Base-by-base conservation (phyloP, 2,888 invertebrate species). In the Dasysyrphus tricinctus region DNA sequence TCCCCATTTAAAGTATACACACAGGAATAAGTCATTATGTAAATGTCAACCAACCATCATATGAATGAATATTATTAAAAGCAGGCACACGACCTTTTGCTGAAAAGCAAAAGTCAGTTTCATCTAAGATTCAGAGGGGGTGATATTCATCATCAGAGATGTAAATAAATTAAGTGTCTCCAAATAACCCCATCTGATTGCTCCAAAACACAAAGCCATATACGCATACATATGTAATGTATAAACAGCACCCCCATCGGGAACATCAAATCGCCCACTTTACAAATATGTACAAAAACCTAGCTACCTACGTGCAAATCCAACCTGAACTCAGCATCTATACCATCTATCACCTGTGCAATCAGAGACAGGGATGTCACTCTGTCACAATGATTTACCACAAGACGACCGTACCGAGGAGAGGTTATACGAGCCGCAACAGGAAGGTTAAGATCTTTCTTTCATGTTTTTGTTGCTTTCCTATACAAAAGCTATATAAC, bases 371-470 rank as follows among this genome's bases (percentile, higher is more conserved):
- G 83, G 57, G 76, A 80, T 75, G 84, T 77, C 84, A 84, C 57
- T 76, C 80, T 76, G 84, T 80, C 76, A 84, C 70, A 84, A 80
- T 84, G 84, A 84, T 84, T 80, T 84, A 84, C 80, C 84, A 84
- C 75, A 69, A 14, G 70, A 42, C 39, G 14, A 39, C 37, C 54
- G 9, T 5, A 9, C 29, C 44, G n/a, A 14, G 34, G 34, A 34
- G 37, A 54, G 63, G 29, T 16, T 34, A 39, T 39, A 37, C 34
- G 9, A 34, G 37, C 32, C 16, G 32, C 7, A 16, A 8, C 6
- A 39, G 1, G 61, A n/a, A 49, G 34, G 65, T 34, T 32, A 32
- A 47, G 47, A 16, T 65, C 24, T 37, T 59, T 65, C 51, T 47
- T 47, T 32, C 1, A 12, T n/a, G n/a, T 19, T 32, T 44, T 65